Evolutionary conservation across 1,140 invertebrate genomes (phyloP).

Genomic region (Drosophila nasuta): DNA sequence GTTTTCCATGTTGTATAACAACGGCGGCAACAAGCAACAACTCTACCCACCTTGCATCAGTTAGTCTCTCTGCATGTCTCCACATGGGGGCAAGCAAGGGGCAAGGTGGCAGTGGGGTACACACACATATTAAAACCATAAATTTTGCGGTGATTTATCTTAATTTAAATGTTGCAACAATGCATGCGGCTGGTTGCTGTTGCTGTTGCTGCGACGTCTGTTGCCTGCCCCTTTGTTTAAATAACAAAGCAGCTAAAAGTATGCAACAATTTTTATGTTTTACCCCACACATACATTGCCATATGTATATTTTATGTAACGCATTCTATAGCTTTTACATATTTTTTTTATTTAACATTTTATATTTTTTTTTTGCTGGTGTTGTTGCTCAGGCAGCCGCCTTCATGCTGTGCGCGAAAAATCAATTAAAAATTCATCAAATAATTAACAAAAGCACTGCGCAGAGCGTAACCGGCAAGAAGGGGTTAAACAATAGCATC

Average conservation of each 20-base stretch:
- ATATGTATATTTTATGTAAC: conserved; percentile 46
- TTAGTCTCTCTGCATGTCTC: not conserved
- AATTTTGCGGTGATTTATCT: conserved; percentile 85
- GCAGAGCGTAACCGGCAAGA: conserved; percentile 49
- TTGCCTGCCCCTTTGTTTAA: conserved; percentile 73
- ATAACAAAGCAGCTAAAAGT: conserved; percentile 82
- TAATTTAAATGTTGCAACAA: conserved; percentile 85
- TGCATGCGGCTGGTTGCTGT: conserved; percentile 63
- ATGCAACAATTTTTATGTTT: conserved; percentile 64
- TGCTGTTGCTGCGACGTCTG: conserved; percentile 46
- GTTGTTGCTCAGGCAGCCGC: conserved; percentile 38
- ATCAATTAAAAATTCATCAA: conserved; percentile 85
- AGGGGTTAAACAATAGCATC: conserved; percentile 77
- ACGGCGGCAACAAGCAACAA: conserved; percentile 71
- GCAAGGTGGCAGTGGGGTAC: not conserved
- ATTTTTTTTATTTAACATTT: conserved; percentile 39
- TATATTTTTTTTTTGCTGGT: conserved; percentile 42
- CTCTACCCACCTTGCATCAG: conserved; percentile 9
- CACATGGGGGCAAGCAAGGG: conserved; percentile 11
- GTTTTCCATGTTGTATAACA: conserved; percentile 84
- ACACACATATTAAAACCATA: conserved; percentile 84
- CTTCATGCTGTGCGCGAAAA: conserved; percentile 80
- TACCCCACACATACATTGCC: conserved; percentile 6
- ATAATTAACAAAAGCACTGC: conserved; percentile 83
- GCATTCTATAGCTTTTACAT: conserved; percentile 55